phyloP scores from a whole-genome alignment of 2,113 vertebrate species.

The Phalacrocorax aristotelis region DNA sequence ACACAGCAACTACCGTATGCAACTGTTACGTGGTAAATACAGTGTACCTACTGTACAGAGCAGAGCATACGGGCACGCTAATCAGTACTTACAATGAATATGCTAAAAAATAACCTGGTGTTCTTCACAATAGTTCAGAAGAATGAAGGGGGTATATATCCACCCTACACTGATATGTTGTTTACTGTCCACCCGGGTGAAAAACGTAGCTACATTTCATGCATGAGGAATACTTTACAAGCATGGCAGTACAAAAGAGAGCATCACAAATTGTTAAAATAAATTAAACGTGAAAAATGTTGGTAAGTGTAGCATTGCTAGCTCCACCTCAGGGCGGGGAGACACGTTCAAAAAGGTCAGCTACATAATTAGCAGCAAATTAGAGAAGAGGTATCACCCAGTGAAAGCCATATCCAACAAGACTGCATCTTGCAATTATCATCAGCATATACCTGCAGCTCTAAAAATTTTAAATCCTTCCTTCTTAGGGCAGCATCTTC shows the following conservation, averaged over 20 bases:
- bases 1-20: background rate
- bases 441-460: conserved; percentile 1
- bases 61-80: background rate
- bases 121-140: background rate
- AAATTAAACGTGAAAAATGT: background rate
- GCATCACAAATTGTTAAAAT: background rate
- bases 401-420: background rate
- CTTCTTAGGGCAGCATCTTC: background rate
- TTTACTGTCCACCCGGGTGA: background rate
- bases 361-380: conserved; percentile 36
- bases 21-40: background rate
- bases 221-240: background rate
- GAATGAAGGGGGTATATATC: background rate
- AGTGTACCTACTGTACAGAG: background rate
- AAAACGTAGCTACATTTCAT: background rate
- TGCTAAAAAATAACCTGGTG: background rate
- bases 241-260: background rate
- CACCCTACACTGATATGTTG: background rate
- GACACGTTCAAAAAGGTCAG: background rate
- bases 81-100: background rate
- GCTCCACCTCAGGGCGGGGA: background rate
- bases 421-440: background rate
- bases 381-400: conserved; percentile 23
- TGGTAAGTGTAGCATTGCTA: background rate
- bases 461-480: background rate